Evolutionary conservation across 2,888 invertebrate genomes (phyloP).

Genomic region (Drosophila anomalata): DNA sequence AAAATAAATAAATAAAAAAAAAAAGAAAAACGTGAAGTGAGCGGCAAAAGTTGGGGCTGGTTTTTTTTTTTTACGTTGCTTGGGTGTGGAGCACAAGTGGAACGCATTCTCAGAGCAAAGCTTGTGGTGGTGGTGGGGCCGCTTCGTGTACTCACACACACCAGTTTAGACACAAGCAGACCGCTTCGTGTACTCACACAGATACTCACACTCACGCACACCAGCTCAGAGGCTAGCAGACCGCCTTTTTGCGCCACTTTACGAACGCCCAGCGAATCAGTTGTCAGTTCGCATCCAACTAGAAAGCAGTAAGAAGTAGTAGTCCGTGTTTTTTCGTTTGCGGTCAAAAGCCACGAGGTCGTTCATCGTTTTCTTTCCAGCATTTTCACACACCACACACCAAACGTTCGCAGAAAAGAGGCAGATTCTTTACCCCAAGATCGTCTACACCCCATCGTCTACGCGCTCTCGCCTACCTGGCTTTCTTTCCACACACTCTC

Average conservation of each 20-base stretch:
- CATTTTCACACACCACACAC: conserved; percentile 4
- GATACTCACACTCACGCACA: conserved; percentile 12
- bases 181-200: conserved; percentile 47
- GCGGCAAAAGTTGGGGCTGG: conserved; percentile 59
- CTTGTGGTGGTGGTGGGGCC: conserved; percentile 19
- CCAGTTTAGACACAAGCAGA: conserved; percentile 1
- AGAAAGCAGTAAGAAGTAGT: conserved; percentile 82
- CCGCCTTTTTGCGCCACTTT: conserved; percentile 46
- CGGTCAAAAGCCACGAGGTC: conserved; percentile 84
- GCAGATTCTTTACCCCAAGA: not conserved
- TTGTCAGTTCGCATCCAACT: conserved; percentile 84
- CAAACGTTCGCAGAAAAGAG: not conserved
- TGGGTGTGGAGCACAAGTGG: conserved; percentile 55
- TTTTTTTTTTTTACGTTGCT: conserved; percentile 16
- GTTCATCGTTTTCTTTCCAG: conserved; percentile 66
- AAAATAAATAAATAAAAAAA: conserved; percentile 16
- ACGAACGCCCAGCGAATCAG: conserved; percentile 78
- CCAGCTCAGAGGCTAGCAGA: not conserved
- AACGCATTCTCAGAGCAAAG: conserved; percentile 16
- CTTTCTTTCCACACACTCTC: not conserved
- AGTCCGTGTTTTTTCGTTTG: conserved; percentile 81
- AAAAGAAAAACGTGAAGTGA: conserved; percentile 45
- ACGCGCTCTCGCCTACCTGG: not conserved
- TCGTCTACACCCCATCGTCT: not conserved
- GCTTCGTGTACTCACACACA: conserved; percentile 46